Percentiles rank a stretch among this genome's conserved stretches.
phyloP scores from a whole-genome alignment of 2,888 invertebrate genomes.

The Pheosia tremula region DNA sequence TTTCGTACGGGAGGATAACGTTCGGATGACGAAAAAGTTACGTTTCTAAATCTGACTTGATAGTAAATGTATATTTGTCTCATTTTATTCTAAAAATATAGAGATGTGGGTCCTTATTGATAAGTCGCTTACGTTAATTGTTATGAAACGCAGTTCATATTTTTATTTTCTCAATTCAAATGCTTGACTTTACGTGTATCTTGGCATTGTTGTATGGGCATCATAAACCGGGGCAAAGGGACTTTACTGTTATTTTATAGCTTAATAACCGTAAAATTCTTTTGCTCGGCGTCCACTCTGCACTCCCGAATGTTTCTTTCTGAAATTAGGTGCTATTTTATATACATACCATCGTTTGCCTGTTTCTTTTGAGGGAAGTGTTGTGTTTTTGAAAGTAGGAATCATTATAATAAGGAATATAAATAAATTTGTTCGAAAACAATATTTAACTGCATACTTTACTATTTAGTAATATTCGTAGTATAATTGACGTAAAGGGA shows the following conservation, averaged over 20 bases:
- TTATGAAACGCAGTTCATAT: not conserved
- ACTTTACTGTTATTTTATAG: constrained; percentile 3
- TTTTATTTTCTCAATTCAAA: not conserved
- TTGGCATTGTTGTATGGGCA: not conserved
- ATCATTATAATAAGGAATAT: too few relatives aligned
- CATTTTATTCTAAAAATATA: too few relatives aligned
- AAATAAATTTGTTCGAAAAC: too few relatives aligned
- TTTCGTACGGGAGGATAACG: too few relatives aligned
- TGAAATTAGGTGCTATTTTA: not conserved
- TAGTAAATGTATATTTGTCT: too few relatives aligned
- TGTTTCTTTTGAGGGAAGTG: not conserved
- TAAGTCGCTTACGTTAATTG: not conserved
- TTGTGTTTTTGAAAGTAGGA: too few relatives aligned
- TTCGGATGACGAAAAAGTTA: too few relatives aligned
- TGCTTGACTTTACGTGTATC: not conserved
- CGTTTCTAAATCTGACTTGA: too few relatives aligned
- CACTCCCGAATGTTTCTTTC: not conserved
- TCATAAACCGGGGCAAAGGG: not conserved
- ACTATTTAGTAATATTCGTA: too few relatives aligned
- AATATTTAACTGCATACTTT: too few relatives aligned
- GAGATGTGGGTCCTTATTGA: too few relatives aligned
- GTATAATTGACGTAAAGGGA: not conserved
- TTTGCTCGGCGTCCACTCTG: not conserved
- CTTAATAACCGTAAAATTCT: constrained; percentile 1
- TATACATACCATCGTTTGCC: too few relatives aligned